Percentiles rank a stretch among this genome's conserved stretches.
Conservation (phyloP, 2,113 vertebrate genomes). For the Anthoscopus minutus region DNA sequence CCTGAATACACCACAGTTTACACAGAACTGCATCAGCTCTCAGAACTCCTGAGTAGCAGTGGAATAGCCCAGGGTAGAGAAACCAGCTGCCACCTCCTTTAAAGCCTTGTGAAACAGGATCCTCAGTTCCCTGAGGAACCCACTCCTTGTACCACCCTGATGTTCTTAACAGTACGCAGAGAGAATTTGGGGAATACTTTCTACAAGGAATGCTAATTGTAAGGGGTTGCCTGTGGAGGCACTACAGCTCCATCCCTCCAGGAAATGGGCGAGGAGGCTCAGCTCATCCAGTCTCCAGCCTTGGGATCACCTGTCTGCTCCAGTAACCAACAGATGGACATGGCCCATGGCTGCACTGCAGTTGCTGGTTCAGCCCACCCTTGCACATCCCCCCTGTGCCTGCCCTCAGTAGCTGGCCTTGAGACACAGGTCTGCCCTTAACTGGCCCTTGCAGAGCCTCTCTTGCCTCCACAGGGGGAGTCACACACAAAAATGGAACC, state of each 20-base stretch:
- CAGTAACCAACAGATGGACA: neutral
- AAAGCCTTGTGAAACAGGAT: fast-evolving
- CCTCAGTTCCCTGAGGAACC: neutral
- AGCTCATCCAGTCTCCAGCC: neutral
- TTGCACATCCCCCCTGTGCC: fast-evolving
- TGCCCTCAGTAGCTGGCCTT: no score
- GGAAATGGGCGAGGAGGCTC: neutral
- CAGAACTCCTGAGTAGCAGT: fast-evolving
- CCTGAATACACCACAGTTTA: neutral
- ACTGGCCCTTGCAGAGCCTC: neutral
- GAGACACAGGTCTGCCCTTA: fast-evolving
- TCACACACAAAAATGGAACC: fast-evolving
- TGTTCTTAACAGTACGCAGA: neutral
- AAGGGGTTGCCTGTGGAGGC: neutral
- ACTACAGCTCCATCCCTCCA: neutral
- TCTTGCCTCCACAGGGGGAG: neutral
- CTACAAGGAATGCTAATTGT: fast-evolving
- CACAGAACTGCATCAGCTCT: neutral
- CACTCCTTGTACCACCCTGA: fast-evolving
- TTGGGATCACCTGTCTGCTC: neutral
- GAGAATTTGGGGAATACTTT: neutral
- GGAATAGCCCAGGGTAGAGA: neutral
- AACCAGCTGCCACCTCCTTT: neutral
- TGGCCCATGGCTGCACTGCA: fast-evolving
- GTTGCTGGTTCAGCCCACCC: neutral